Base-by-base conservation (phyloP, 2,888 invertebrate genomes). In the Yponomeuta plumbellus region DNA sequence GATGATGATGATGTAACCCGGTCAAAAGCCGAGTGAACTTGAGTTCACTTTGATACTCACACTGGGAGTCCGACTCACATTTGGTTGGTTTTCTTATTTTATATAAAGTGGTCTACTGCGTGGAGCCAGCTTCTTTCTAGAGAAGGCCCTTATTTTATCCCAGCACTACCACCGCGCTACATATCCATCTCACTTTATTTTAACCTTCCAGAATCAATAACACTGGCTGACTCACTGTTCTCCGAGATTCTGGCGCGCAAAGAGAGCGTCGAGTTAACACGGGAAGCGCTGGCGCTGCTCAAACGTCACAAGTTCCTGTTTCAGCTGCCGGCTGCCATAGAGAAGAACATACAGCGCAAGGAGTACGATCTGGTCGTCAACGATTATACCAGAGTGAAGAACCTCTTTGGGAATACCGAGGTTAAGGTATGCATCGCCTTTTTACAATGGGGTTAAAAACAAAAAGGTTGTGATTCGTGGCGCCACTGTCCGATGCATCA, bases 331-430 rank as follows among this genome's bases (percentile, higher is more conserved):
- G 96, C 97, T 56, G 96, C 96, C 63, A 98, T 99, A 64, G 98
- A 99, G 77, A 94, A 95, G 73, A 98, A 98, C 76, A 97, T 99
- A 69, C 94, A 96, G 74, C 96, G 96, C 77, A 98, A 97, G 65
- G 99, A 99, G 80, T 99, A 98, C 81, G 98, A 99, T 81, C 94
- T 98, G 65, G 98, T 99, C 23, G 97, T 99, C 68, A 99, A 98
- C 80, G 99, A 99, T 84, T 99, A 99, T 81, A 96, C 97, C 1
- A 93, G 99, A 74, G 99, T 98, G 4, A 98, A 97, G 83, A 97
- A 98, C 79, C 92, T 99, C 34, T 99, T 99, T 91, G 96, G 97
- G 68, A 97, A 97, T 84, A 97, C 97, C 40, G 97, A 98, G 83
- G 95, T 98, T 20, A 94, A 94, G 74, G 94, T 95, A 80, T 76